These are phyloP conservation scores for Porites cylindrica DNA, from an alignment of 92 coral and sea anemone species.

Conservation along the genomic window DNA sequence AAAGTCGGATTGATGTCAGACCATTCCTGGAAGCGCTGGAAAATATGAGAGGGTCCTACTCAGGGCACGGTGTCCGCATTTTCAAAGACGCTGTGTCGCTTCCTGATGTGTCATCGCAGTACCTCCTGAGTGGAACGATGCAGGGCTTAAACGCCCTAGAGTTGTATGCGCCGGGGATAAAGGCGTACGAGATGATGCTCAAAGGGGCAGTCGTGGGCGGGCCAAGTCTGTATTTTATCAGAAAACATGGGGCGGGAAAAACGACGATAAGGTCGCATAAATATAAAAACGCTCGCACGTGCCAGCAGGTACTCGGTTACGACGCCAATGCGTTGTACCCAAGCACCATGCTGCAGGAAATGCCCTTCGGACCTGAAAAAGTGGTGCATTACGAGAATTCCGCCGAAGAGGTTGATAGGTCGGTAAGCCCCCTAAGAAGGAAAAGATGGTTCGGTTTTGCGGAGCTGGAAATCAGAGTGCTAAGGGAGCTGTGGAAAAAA, in stretches of 20 bases:
- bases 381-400: neutral
- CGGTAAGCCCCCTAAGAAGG: neutral
- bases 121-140: neutral
- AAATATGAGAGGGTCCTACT: constrained; percentile 23
- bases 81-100: constrained; percentile 37
- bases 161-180: neutral
- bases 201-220: neutral
- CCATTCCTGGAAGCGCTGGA: constrained; percentile 30
- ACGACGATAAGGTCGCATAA: neutral
- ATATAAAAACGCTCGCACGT: too few species aligned
- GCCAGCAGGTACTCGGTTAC: neutral
- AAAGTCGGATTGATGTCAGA: neutral
- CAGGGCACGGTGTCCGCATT: neutral
- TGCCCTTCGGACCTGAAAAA: too few species aligned
- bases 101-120: constrained; percentile 28
- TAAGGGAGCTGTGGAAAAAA: neutral
- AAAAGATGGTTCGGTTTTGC: constrained; percentile 25
- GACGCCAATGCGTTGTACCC: neutral
- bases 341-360: neutral
- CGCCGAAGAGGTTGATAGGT: too few species aligned
- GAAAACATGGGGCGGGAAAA: neutral
- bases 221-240: neutral
- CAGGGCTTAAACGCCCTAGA: neutral
- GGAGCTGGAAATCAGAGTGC: constrained; percentile 19
- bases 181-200: neutral